Percentiles rank a stretch among this genome's conserved stretches.
Conservation (phyloP, 2,797 vertebrate species). For the Falco cherrug region DNA sequence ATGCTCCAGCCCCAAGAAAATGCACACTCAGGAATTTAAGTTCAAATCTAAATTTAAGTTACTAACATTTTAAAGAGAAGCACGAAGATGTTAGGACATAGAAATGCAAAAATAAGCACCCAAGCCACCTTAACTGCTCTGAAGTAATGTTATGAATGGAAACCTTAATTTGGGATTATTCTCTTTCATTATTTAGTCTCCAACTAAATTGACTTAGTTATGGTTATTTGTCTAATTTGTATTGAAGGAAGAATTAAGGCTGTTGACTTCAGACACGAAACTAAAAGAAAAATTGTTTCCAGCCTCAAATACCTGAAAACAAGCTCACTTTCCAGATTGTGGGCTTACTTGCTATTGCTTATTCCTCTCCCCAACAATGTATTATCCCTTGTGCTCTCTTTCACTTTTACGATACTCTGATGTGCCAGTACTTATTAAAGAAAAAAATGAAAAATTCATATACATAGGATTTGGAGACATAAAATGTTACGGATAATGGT, state of each 20-base stretch:
- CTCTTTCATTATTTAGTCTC: background rate
- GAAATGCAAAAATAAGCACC: background rate
- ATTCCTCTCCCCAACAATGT: background rate
- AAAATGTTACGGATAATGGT: background rate
- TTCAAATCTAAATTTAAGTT: background rate
- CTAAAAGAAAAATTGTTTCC: background rate
- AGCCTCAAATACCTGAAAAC: background rate
- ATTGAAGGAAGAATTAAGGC: background rate
- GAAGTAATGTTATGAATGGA: background rate
- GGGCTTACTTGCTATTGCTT: background rate
- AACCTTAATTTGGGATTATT: background rate
- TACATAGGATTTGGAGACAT: background rate
- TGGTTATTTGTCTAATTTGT: background rate
- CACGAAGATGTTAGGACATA: background rate
- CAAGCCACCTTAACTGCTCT: background rate
- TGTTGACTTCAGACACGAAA: background rate
- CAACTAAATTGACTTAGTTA: background rate
- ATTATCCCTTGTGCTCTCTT: background rate
- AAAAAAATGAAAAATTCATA: background rate
- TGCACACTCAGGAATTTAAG: background rate
- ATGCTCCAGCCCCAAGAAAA: background rate
- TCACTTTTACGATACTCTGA: background rate
- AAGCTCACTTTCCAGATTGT: background rate
- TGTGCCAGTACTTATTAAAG: background rate
- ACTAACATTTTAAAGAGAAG: background rate